Evolutionary conservation across 2,888 invertebrate genomes (phyloP).

Genomic region (Lagria hirta): DNA sequence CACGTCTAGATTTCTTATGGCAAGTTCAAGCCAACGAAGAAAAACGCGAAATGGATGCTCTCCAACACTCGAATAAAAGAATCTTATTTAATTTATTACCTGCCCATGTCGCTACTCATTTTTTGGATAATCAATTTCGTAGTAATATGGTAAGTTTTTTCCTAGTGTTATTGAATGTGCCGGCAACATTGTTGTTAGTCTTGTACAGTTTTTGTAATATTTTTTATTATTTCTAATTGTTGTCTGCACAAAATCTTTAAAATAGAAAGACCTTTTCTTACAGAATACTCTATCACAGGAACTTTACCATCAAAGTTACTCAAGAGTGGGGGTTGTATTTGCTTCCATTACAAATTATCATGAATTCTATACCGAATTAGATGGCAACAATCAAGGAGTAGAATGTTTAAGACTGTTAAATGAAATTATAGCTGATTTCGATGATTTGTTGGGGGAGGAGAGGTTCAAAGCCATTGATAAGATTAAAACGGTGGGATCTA

Average conservation of each 20-base stretch:
- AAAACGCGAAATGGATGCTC: slow-evolving; percentile 89
- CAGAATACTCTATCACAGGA: slow-evolving; percentile 72
- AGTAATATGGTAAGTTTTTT: slow-evolving; percentile 73
- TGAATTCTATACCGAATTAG: slow-evolving; percentile 91
- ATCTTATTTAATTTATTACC: slow-evolving; percentile 89
- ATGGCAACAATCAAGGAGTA: slow-evolving; percentile 88
- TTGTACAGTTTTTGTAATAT: no score
- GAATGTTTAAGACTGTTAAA: slow-evolving; percentile 86
- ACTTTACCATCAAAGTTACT: slow-evolving; percentile 90
- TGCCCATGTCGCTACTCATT: slow-evolving; percentile 89
- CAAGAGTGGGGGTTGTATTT: slow-evolving; percentile 87
- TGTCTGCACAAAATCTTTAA: slow-evolving; percentile 42
- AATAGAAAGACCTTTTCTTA: slow-evolving; percentile 42
- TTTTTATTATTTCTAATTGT: slow-evolving; percentile 40
- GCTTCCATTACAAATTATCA: slow-evolving; percentile 93
- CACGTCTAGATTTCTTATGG: slow-evolving; percentile 79
- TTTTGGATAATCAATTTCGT: slow-evolving; percentile 85
- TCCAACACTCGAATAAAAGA: slow-evolving; percentile 85
- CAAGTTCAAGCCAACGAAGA: slow-evolving; percentile 87
- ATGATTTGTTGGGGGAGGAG: slow-evolving; percentile 85
- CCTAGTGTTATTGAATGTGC: slow-evolving; percentile 29
- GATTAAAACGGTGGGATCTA: slow-evolving; percentile 91
- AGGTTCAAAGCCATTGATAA: slow-evolving; percentile 86
- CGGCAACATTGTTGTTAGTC: slow-evolving; percentile 38
- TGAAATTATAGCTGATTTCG: slow-evolving; percentile 92